Percentiles rank a stretch among this genome's conserved stretches.
Conservation (phyloP, 2,888 invertebrate species). For the Cabera pusaria region DNA sequence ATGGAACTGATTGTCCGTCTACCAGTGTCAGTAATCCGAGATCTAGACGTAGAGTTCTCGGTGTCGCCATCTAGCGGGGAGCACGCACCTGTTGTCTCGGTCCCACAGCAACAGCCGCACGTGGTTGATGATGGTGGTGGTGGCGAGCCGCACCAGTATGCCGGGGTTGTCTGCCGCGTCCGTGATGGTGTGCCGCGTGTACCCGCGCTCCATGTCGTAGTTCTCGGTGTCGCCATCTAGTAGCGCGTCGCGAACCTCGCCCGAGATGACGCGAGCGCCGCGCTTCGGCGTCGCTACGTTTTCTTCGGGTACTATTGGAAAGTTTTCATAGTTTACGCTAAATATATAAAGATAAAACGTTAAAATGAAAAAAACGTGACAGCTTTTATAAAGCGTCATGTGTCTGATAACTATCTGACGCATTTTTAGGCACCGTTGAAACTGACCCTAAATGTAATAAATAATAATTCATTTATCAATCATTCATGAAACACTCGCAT, state of each 20-base stretch:
- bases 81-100: slow-evolving; percentile 88
- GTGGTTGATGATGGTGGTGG: slow-evolving; percentile 96
- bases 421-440: too few species aligned
- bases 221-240: slow-evolving; percentile 94
- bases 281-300: slow-evolving; percentile 93
- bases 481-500: too few species aligned
- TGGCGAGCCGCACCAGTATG: slow-evolving; percentile 92
- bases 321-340: too few species aligned
- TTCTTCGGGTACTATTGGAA: slow-evolving; percentile 89
- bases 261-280: slow-evolving; percentile 93
- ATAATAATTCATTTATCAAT: too few species aligned
- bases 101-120: slow-evolving; percentile 97
- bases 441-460: too few species aligned
- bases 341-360: too few species aligned
- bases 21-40: too few species aligned
- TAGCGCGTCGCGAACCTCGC: slow-evolving; percentile 94
- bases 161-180: slow-evolving; percentile 87
- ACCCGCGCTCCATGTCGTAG: slow-evolving; percentile 97
- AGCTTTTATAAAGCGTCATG: too few species aligned
- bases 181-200: slow-evolving; percentile 93
- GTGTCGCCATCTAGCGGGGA: background rate
- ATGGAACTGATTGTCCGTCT: too few species aligned
- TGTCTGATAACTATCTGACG: too few species aligned
- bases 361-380: too few species aligned
- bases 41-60: too few species aligned